Percentiles rank a stretch among this genome's conserved stretches.
Evolutionary conservation across 2,797 vertebrate genomes (phyloP).

Genomic region (Pangasius mekongensis): DNA sequence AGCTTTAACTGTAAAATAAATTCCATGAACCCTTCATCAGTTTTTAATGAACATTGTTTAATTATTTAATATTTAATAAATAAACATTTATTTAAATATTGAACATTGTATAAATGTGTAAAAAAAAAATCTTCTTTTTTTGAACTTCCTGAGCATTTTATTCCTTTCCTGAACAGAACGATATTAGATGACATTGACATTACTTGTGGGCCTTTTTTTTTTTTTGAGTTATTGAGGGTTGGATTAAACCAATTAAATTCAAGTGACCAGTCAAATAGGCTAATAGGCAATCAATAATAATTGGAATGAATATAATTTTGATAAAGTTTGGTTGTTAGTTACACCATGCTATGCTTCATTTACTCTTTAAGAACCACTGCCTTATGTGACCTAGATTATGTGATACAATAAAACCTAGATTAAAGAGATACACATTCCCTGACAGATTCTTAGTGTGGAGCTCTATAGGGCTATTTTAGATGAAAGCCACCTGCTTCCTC

Average conservation of each 20-base stretch:
- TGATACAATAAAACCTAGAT: slow-evolving; percentile 26
- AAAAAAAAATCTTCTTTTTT: background rate
- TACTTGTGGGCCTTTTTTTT: background rate
- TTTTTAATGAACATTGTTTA: background rate
- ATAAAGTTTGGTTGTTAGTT: background rate
- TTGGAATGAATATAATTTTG: background rate
- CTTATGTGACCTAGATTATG: slow-evolving; percentile 20
- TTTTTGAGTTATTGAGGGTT: background rate
- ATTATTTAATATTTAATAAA: background rate
- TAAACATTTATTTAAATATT: background rate
- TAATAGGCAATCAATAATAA: background rate
- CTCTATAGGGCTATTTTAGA: slow-evolving; percentile 12
- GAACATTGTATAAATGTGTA: background rate
- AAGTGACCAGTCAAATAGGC: background rate
- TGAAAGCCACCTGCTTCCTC: slow-evolving; percentile 19
- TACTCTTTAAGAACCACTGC: background rate
- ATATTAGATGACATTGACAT: background rate
- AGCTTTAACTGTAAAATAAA: background rate
- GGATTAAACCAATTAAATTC: background rate
- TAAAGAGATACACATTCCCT: slow-evolving; percentile 17
- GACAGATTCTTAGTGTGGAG: background rate
- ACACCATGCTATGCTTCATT: background rate
- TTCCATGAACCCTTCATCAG: background rate
- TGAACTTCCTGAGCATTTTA: background rate
- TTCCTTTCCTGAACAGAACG: background rate